Base-by-base conservation (phyloP, 2,797 vertebrate genomes). In the Cyprinodon diabolis region DNA sequence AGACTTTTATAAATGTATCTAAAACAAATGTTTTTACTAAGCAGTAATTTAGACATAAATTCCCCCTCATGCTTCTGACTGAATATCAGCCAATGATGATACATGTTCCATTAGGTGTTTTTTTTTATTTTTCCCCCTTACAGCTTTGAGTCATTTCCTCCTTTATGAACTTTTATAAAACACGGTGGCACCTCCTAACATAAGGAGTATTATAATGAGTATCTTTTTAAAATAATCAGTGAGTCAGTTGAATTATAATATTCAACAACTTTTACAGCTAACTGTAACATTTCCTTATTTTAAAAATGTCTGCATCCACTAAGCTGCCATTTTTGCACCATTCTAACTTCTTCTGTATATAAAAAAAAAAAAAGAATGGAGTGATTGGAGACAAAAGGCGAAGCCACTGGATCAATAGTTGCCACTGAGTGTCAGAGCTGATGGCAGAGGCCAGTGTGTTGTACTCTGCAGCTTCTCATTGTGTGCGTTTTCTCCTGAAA, bases 371-470 rank as follows among this genome's bases (percentile, higher is more conserved):
- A 19, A 43, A 4, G 1, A 15, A 10, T 35, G 57, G 65, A 72
- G 47, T 43, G 68, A 76, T 72, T 51, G 6, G 52, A 68, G 72
- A 69, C 62, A 74, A 30, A 57, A 49, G 79, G 58, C 37, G 30
- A 52, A 78, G 70, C 66, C 10, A 6, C 37, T 17, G 47, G 74
- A 89, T 89, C 86, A 21, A 84, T 90, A 81, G 21, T 35, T 51
- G 30, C 58, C 83, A 43, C 72, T 23, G 68, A 35, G 58, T 69
- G 80, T 82, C 83, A 65, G 81, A 74, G 66, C 68, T 55, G 74
- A 57, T 58, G 74, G 56, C 58, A 76, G 78, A 86, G 81, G 72
- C 62, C 81, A 73, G 15, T 1, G 6, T 55, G 74, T 21, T 35
- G 51, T 25, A 25, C 52, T n/a, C 45, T 4, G 56, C 15, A 35